Evolutionary conservation across 2,797 vertebrate species (phyloP).

Genomic region (Malacoraja senta): DNA sequence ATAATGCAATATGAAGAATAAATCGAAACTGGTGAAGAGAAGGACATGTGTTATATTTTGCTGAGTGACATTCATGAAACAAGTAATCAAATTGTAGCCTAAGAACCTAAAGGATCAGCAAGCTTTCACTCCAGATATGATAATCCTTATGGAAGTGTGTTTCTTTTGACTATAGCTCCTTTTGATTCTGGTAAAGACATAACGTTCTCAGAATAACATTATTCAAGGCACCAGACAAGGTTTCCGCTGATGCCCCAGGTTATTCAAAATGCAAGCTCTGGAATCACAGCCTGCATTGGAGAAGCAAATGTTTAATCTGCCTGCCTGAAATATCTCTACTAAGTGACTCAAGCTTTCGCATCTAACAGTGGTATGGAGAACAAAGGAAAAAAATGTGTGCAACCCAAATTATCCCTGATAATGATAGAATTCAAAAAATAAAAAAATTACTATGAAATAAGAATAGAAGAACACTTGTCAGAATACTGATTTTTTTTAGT

Average conservation of each 20-base stretch:
- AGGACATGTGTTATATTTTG: neutral
- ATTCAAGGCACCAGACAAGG: neutral
- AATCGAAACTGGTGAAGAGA: neutral
- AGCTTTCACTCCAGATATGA: neutral
- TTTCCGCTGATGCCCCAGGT: constrained; percentile 25
- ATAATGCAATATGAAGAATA: neutral
- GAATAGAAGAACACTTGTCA: neutral
- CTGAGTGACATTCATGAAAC: constrained; percentile 10
- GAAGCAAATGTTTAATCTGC: constrained; percentile 13
- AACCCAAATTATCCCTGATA: neutral
- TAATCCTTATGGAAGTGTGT: neutral
- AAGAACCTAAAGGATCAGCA: constrained; percentile 1
- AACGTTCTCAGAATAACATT: neutral
- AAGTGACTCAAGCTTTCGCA: neutral
- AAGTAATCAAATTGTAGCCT: constrained; percentile 4
- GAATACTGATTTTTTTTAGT: neutral
- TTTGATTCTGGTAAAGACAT: constrained; percentile 11
- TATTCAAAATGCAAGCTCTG: constrained; percentile 21
- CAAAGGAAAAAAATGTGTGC: neutral
- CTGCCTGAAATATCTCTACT: constrained; percentile 30
- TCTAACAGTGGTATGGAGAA: neutral
- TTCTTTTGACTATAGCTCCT: neutral
- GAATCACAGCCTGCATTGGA: neutral
- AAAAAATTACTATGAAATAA: neutral
- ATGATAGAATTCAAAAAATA: neutral